Base-by-base conservation (phyloP, 2,888 invertebrate genomes). In the Isoperla grammatica region DNA sequence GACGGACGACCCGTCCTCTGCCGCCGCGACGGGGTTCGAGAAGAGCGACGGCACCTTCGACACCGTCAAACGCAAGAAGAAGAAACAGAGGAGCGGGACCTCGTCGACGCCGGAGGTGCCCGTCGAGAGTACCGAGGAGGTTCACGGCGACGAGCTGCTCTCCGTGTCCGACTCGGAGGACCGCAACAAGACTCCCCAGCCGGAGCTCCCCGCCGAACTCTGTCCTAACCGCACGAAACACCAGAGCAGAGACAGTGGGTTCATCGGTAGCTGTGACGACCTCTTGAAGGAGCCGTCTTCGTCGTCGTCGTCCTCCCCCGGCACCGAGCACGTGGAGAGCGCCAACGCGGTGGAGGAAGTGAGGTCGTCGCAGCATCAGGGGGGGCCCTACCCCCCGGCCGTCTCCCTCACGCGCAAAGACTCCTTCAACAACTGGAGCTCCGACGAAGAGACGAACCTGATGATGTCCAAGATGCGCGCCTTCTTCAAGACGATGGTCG, bases 381-480 rank as follows among this genome's bases (percentile, higher is more conserved):
- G 61, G 43, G 45, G 61, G 43, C 76, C 80, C 40, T 80, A 82
- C 11, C 77, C 80, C 56, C 78, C 79, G 54, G 79, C 76, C 66
- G 72, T 73, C 6, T 81, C 85, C 12, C 75, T 92, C 23, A 85
- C 86, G 39, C 80, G 92, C 64, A 92, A 91, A 74, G 92, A 93
- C 73, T 91, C 91, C 72, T 93, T 93, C 76, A 93, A 92, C 72
- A 93, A 93, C 71, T 94, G 93, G 92, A 92, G 91, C 65, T 92
- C 92, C 2, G 93, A 94, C 70, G 94, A 94, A 72, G 94, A 94
- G 76, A 94, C 93, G 2, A 94, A 94, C 73, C 76, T 93, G 46
- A 94, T 94, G 93, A 94, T 94, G 93, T 90, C 88, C 39, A 93
- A 92, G 77, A 91, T 94, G 90, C 80, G 92, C 1, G 90, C 91